Conservation (phyloP, 2,797 vertebrate species). For the Apodemus agrarius region DNA sequence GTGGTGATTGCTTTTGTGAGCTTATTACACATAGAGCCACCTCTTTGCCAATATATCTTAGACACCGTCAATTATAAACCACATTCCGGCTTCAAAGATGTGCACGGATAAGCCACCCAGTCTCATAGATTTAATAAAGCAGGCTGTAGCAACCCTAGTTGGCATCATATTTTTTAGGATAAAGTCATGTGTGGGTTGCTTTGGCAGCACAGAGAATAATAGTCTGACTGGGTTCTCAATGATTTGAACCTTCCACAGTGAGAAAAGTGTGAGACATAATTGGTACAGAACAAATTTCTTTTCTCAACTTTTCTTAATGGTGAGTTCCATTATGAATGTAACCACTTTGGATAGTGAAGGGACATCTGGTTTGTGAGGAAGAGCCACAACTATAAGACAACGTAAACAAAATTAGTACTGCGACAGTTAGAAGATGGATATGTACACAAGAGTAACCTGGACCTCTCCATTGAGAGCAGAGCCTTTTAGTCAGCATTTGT, state of each 20-base stretch:
- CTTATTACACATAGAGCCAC: background rate
- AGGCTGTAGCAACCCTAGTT: background rate
- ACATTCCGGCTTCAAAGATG: background rate
- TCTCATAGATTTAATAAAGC: background rate
- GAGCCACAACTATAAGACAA: constrained; percentile 44
- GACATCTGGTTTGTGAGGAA: background rate
- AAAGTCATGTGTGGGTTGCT: background rate
- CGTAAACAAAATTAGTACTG: constrained; percentile 35
- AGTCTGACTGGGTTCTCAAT: background rate
- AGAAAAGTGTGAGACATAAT: background rate
- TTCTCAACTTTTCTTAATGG: background rate
- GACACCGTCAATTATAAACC: background rate
- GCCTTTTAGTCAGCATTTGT: background rate
- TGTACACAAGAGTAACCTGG: background rate
- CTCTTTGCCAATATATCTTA: background rate
- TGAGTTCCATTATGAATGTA: background rate
- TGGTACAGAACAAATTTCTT: background rate
- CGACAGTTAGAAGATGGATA: background rate
- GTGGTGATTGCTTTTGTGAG: background rate
- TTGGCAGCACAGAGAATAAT: background rate
- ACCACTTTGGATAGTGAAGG: background rate
- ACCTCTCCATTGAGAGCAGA: background rate
- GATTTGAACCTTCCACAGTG: background rate
- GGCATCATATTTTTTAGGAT: background rate
- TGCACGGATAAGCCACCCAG: background rate